phyloP scores from a whole-genome alignment of 1,140 invertebrate species.

The Saccostrea glomerata region DNA sequence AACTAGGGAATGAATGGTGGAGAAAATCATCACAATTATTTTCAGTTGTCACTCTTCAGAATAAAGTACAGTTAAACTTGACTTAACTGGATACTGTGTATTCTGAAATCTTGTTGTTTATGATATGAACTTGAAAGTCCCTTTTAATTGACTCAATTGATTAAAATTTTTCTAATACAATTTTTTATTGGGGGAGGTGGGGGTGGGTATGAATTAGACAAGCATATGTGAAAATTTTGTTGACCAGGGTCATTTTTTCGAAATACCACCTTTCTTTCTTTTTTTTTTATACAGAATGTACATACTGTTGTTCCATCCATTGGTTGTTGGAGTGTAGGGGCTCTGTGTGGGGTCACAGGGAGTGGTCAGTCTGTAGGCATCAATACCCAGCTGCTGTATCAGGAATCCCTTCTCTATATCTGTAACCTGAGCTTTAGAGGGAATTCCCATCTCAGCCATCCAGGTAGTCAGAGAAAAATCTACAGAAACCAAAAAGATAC shows the following conservation, averaged over 20 bases:
- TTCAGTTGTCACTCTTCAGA: too few relatives aligned
- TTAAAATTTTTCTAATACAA: too few relatives aligned
- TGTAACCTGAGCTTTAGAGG: background rate
- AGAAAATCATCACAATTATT: too few relatives aligned
- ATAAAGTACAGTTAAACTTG: too few relatives aligned
- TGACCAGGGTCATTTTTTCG: background rate
- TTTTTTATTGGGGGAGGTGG: too few relatives aligned
- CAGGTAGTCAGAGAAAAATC: constrained; percentile 23
- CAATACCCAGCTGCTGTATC: constrained; percentile 17
- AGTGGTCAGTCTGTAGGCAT: background rate
- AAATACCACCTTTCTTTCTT: background rate
- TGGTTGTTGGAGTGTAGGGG: background rate
- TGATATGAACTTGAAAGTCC: too few relatives aligned
- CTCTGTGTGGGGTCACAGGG: constrained; percentile 15
- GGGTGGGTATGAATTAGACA: too few relatives aligned
- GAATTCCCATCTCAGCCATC: constrained; percentile 28
- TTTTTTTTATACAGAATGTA: background rate
- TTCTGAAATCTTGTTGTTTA: too few relatives aligned
- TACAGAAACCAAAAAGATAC: background rate
- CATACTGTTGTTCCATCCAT: constrained; percentile 21
- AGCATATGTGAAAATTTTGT: too few relatives aligned
- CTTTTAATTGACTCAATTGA: too few relatives aligned
- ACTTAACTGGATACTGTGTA: too few relatives aligned
- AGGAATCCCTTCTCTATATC: background rate
- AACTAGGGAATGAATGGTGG: background rate